Evolutionary conservation across 2,797 vertebrate species (phyloP).

Genomic region (Pangasius sanitwongsei): DNA sequence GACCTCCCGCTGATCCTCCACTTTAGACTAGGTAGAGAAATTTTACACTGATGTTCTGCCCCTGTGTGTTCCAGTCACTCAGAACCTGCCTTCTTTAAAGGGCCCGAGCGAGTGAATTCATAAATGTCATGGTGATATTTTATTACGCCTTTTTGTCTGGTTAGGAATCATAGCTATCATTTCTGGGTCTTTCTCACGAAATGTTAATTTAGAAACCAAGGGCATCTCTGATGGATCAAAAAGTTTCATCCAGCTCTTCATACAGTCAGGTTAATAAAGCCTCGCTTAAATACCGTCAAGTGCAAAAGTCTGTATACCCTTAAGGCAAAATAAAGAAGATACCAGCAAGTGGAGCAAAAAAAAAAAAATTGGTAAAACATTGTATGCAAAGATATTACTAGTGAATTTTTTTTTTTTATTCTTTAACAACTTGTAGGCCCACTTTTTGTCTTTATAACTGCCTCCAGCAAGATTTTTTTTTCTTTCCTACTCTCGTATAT

Average conservation of each 20-base stretch:
- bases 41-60: constrained; percentile 16
- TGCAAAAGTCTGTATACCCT: neutral
- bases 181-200: constrained; percentile 2
- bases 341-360: neutral
- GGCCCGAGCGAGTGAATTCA: constrained; percentile 34
- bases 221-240: neutral
- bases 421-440: neutral
- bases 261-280: neutral
- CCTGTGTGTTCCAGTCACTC: constrained; percentile 9
- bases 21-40: constrained; percentile 33
- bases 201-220: neutral
- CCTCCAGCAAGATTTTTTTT: neutral
- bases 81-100: constrained; percentile 27
- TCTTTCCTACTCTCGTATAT: neutral
- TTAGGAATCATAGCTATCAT: constrained; percentile 24
- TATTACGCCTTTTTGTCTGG: constrained; percentile 12
- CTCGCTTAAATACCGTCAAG: neutral
- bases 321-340: neutral
- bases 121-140: constrained; percentile 45
- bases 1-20: constrained; percentile 63
- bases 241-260: constrained; percentile 7
- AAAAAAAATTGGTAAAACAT: neutral
- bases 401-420: neutral
- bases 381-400: neutral
- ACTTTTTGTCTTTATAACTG: neutral